These are phyloP conservation scores for Caenorhabditis wallacei DNA, from an alignment of 2,888 invertebrate species.

Conservation along the genomic window DNA sequence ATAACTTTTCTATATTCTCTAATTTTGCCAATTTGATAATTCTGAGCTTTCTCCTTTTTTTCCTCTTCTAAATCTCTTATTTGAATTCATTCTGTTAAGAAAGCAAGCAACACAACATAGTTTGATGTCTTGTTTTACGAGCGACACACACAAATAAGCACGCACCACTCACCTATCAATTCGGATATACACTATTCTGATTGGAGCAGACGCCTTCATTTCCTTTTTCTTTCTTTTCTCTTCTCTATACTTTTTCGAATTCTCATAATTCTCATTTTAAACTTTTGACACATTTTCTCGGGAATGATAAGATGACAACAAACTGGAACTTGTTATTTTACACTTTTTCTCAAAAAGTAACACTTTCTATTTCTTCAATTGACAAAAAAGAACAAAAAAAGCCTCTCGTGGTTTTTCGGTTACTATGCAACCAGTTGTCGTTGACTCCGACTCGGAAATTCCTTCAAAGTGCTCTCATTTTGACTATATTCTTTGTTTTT, in stretches of 20 bases:
- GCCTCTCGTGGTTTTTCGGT: constrained; percentile 43
- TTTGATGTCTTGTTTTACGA: constrained; percentile 60
- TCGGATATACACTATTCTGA: constrained; percentile 50
- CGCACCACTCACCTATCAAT: constrained; percentile 45
- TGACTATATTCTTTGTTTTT: constrained; percentile 7
- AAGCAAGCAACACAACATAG: constrained; percentile 24
- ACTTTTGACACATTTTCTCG: constrained; percentile 21
- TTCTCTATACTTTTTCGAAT: background rate
- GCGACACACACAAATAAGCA: constrained; percentile 37
- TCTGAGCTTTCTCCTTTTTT: constrained; percentile 6
- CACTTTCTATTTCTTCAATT: background rate
- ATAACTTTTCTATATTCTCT: constrained; percentile 23
- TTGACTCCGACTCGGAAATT: constrained; percentile 22
- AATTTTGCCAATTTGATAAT: constrained; percentile 61
- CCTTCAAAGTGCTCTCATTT: constrained; percentile 3
- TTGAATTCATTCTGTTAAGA: constrained; percentile 13
- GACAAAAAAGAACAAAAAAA: constrained; percentile 29
- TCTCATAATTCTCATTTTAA: background rate
- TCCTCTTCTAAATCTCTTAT: constrained; percentile 1
- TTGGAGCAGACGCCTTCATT: constrained; percentile 51
- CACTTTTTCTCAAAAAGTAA: background rate
- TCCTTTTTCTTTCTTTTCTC: background rate
- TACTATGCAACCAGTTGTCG: constrained; percentile 52
- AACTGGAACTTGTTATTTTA: constrained; percentile 29
- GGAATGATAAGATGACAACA: constrained; percentile 6